Base-by-base conservation (phyloP, 2,888 invertebrate genomes). In the Clanis bilineata region DNA sequence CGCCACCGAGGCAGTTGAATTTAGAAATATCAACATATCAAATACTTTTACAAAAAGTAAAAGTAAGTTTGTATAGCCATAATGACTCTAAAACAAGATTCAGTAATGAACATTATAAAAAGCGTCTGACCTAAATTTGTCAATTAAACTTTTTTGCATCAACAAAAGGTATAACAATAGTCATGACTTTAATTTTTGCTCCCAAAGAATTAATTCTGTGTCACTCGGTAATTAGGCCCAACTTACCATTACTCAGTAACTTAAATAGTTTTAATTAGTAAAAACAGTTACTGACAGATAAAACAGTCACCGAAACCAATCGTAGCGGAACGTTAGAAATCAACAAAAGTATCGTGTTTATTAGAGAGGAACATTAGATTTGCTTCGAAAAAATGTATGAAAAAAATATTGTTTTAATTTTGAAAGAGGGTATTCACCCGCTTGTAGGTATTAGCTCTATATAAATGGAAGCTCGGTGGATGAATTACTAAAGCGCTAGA, bases 401-500 rank as follows among this genome's bases (percentile, higher is more conserved):
- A n/a, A 25, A 18, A 51, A 28, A 15, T 32, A 32, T n/a, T 9
- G 6, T 15, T 18, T 32, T 23, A 32, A 28, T 18, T 51, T 32
- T 3, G 2, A 32, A 15, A 51, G 51, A 28, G 25, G 28, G 36
- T 36, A 36, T 36, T 36, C 9, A 54, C n/a, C 39, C 10, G 25
- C 39, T 56, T 4, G 38, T 47, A 21, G 12, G 58, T 61, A 64
- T 61, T 62, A 64, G 63, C 60, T 57, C 61, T 58, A 25, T 57
- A 57, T 54, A 57, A 60, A 61, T 58, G 56, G 56, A 55, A 55
- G 58, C 47, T 38, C 51, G 47, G 51, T 73, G 71, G 47, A 38
- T 73, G 71, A 69, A 81, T 79, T 79, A 79, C 77, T 73, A 78
- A 69, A 80, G 76, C 74, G 71, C 72, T 82, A 83, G 87, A 86